These are phyloP conservation scores for Thereuonema tuberculata DNA, from an alignment of 1,140 invertebrate genomes.

Conservation along the genomic window DNA sequence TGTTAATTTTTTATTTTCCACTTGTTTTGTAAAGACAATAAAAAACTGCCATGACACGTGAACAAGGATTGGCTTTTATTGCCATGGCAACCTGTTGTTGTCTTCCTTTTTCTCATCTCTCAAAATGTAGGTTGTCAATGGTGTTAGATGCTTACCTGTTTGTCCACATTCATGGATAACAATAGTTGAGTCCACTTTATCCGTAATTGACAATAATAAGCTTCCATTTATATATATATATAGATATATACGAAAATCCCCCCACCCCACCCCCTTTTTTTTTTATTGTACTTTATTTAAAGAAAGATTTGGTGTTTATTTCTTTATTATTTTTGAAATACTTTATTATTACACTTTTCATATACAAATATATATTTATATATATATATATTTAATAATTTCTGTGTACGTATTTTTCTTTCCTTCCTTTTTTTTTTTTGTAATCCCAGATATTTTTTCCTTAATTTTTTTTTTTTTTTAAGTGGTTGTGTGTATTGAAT, in stretches of 20 bases:
- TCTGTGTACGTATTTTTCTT: too few relatives aligned
- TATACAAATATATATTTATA: constrained; percentile 27
- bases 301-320: constrained; percentile 17
- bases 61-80: background rate
- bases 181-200: too few relatives aligned
- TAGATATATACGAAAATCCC: too few relatives aligned
- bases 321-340: constrained; percentile 28
- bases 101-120: constrained; percentile 7
- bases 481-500: constrained; percentile 5
- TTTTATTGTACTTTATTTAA: background rate
- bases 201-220: too few relatives aligned
- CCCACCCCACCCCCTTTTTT: background rate
- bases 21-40: background rate
- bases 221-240: too few relatives aligned
- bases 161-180: too few relatives aligned
- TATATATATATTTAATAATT: constrained; percentile 26
- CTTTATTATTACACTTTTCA: constrained; percentile 22
- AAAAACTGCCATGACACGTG: constrained; percentile 5
- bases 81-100: constrained; percentile 5
- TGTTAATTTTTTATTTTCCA: too few relatives aligned
- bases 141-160: background rate
- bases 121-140: constrained; percentile 1
- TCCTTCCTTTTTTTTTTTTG: constrained; percentile 12
- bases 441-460: background rate
- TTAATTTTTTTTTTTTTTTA: background rate